A percentile compares a stretch with the other conserved stretches of the same genome.
Evolutionary conservation across 2,113 vertebrate genomes (phyloP).

Genomic region (Mugil cephalus): DNA sequence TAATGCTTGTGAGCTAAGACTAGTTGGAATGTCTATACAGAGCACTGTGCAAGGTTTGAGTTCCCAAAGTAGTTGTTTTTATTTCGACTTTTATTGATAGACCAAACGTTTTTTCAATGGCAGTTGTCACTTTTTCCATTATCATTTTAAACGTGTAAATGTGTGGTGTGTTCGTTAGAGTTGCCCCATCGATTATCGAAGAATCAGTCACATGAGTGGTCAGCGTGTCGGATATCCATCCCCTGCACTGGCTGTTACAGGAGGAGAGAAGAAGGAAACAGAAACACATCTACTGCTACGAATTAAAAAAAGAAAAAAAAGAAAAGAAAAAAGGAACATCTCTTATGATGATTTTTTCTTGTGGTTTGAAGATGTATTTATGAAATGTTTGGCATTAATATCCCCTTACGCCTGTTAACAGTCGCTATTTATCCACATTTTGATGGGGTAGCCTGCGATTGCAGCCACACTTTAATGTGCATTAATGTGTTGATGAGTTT

Average conservation of each 20-base stretch:
- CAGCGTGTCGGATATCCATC: constrained; percentile 25
- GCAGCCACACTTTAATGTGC: constrained; percentile 74
- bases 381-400: constrained; percentile 21
- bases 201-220: constrained; percentile 19
- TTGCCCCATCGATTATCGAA: constrained; percentile 52
- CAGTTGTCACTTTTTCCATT: constrained; percentile 79
- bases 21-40: constrained; percentile 85
- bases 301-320: constrained; percentile 18
- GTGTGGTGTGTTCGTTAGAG: constrained; percentile 66
- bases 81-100: constrained; percentile 76
- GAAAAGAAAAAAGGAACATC: constrained; percentile 4
- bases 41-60: constrained; percentile 87
- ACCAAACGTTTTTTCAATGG: constrained; percentile 79
- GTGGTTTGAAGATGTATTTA: constrained; percentile 45
- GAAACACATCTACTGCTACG: neutral
- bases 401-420: constrained; percentile 16
- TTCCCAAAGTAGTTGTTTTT: constrained; percentile 80
- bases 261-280: neutral
- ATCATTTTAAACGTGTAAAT: constrained; percentile 67
- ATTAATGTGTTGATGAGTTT: constrained; percentile 76
- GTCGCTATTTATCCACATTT: constrained; percentile 43
- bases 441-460: constrained; percentile 62
- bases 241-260: constrained; percentile 52
- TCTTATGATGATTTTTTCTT: neutral
- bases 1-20: constrained; percentile 86